Base-by-base conservation (phyloP, 1,140 invertebrate species). In the Drosophila littoralis region DNA sequence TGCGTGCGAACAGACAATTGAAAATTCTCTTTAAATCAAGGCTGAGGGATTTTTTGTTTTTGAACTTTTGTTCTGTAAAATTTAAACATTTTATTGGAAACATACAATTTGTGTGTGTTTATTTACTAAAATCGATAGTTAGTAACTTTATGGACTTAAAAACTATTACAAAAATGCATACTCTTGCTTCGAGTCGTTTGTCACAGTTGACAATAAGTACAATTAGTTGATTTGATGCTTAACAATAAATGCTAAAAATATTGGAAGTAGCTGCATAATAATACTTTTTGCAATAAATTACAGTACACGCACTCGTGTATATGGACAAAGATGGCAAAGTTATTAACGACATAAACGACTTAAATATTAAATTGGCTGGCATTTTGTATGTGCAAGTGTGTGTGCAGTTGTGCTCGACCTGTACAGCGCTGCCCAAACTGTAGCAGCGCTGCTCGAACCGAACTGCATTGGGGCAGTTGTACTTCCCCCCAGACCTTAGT, bases 211-310 rank as follows among this genome's bases (percentile, higher is more conserved):
- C 64, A 70, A 71, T 88, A 88, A 86, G 82, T 84, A 80, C 83
- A 79, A 67, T 81, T 51, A 46, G 46, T 64, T 74, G 63, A 40
- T 64, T 66, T 55, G 35, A 66, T 80, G 74, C 72, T 89, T 83
- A 88, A 73, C 7, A 58, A 66, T 65, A 88, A 84, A 73, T 69
- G 69, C 70, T 89, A 78, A 78, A 89, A 77, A 77, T 86, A 89
- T 80, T 80, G 85, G 85, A 89, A 89, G 85, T 86, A 72, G 72
- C 79, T 79, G 75, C 68, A 83, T 83, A 88, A 81, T 88, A 88
- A 88, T 88, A 88, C 84, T 88, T 86, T 81, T 83, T 61, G 74
- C 80, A 75, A 84, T 88, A 88, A 88, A 84, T 89, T 88, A 88
- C 76, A 60, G 58, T 80, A 81, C 79, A 81, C 58, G 28, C 15